Evolutionary conservation across 2,888 invertebrate genomes (phyloP).

Genomic region (Callyntrura guangdongensis): DNA sequence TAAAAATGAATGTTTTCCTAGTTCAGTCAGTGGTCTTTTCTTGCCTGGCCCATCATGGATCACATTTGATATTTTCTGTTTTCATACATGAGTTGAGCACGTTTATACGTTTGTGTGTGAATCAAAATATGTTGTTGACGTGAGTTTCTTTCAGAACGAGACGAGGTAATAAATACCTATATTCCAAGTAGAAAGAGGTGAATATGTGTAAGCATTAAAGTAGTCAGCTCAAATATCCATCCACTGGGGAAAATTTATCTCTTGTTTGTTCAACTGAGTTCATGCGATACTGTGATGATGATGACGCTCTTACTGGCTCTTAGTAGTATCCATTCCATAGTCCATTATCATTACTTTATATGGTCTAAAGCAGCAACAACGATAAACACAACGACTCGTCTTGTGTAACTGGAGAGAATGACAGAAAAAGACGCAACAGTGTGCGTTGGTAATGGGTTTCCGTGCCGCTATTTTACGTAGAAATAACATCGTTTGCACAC

Average conservation of each 20-base stretch:
- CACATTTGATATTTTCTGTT: not conserved
- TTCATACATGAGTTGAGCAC: not conserved
- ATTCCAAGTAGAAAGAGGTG: not conserved
- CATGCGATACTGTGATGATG: slow-evolving; percentile 30
- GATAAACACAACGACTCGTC: not conserved
- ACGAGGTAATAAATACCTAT: not conserved
- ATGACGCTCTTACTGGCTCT: not conserved
- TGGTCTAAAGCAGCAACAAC: slow-evolving; percentile 29
- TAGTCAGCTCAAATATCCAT: slow-evolving; percentile 19
- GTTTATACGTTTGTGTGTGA: not conserved
- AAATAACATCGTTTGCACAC: slow-evolving; percentile 15
- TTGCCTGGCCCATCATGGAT: not conserved
- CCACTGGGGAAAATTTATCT: slow-evolving; percentile 67
- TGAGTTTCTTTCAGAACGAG: not conserved
- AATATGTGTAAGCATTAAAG: too few species aligned
- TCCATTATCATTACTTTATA: slow-evolving; percentile 43
- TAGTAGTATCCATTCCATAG: not conserved
- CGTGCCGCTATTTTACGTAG: not conserved
- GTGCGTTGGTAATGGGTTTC: not conserved
- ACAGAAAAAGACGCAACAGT: not conserved
- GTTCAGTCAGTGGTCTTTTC: too few species aligned
- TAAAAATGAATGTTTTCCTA: slow-evolving; percentile 35
- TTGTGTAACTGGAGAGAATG: not conserved
- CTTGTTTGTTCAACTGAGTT: slow-evolving; percentile 65
- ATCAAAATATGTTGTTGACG: not conserved